Conservation (phyloP, 2,113 vertebrate species). For the Dicrurus megarhynchus region DNA sequence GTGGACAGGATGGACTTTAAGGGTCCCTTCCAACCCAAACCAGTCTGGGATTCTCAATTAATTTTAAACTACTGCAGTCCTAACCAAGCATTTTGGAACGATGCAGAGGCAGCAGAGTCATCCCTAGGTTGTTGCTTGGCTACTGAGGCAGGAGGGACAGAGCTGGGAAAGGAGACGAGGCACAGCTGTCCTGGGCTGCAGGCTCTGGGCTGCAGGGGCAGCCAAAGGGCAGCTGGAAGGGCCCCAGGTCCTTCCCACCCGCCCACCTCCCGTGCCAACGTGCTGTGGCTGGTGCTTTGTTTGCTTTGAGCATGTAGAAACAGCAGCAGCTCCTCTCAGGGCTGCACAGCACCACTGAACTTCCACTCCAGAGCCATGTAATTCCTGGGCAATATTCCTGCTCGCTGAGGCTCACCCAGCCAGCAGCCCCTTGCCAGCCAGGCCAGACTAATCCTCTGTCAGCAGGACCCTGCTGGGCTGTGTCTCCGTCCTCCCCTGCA, state of each 20-base stretch:
- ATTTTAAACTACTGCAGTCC: not conserved
- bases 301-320: not conserved
- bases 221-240: not conserved
- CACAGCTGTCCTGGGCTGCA: not conserved
- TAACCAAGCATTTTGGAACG: not conserved
- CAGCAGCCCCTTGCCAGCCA: not conserved
- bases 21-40: not conserved
- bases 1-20: not conserved
- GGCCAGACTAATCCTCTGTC: not conserved
- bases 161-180: not conserved
- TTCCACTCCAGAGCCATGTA: not conserved
- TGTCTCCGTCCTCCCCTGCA: not conserved
- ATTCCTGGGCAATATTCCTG: not conserved
- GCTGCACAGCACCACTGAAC: not conserved
- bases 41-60: not conserved
- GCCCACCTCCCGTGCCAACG: accelerated
- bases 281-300: not conserved
- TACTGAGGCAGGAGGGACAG: not conserved
- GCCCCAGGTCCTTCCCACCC: not conserved
- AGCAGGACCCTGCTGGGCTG: not conserved
- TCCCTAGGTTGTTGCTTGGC: not conserved
- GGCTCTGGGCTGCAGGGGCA: not conserved
- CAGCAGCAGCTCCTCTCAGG: not conserved
- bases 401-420: not conserved
- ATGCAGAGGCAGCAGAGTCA: not conserved